Evolutionary conservation across 92 coral and sea anemone species (phyloP), one percentile per base, ranked within the genome.

Genomic region (Epizoanthus ramosus): DNA sequence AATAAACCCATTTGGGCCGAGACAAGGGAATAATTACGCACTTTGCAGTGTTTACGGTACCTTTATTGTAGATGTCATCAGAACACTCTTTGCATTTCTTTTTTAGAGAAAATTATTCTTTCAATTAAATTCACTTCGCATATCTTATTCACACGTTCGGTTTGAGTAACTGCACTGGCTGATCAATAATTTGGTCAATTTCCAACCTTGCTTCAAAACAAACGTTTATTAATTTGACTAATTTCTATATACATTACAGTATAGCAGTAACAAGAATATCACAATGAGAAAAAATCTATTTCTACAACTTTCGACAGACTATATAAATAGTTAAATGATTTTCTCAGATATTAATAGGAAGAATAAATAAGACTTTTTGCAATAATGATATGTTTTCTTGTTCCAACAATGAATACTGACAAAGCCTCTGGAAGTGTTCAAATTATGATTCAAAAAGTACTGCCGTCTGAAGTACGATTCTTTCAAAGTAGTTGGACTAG

Each of bases 91-190:
- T 28, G 2, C 31, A 2, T 63, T 16, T 17, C 24, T 63, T 63
- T 63, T 63, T 63, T 63, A 63, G 28, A 63, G 23, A 63, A 63
- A 60, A 60, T 60, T 60, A 63, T 15, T 63, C 24, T 63, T 8
- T 35, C 2, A 28, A 28, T 28, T 28, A 28, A 28, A 28, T 28
- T 63, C 68, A 63, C 68, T 63, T 63, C 68, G 35, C 68, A 63
- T 63, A 63, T 63, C 68, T 63, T 63, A 63, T 17, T 63, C 25
- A 63, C 68, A 18, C 25, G 0, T 63, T 63, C 68, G 21, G 68
- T 41, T 63, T 63, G 68, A 63, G 68, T 63, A 63, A 63, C 68
- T 63, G 68, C 68, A 63, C 35, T 63, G 68, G 68, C 68, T 63
- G 68, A 63, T 4, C 68, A 63, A 63, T 28, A 28, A 28, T 28